Base-by-base conservation (phyloP, 35 echinoderm and acorn worm genomes). In the Heliocidaris erythrogramma region DNA sequence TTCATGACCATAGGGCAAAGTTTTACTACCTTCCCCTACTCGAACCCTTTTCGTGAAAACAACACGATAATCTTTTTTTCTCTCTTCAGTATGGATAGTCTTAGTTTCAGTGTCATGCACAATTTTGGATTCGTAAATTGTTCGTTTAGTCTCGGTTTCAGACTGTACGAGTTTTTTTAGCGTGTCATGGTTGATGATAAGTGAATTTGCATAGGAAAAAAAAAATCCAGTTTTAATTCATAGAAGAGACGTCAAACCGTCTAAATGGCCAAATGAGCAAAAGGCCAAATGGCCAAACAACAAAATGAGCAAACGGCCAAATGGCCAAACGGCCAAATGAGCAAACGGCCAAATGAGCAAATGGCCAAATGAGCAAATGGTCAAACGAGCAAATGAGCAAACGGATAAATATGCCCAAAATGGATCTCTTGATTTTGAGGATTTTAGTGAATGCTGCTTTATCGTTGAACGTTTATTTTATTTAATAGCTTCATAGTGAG, bases 11-110 rank as follows among this genome's bases (percentile, higher is more conserved):
- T 96, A 96, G 2, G 95, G 95, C 9, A 96, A 47, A 4, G 95
- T 96, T 24, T 92, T 85, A 32, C 29, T 48, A 56, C 84, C 92
- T 1, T 96, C 85, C 21, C 30, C 32, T 24, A 93, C 18, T 21
- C 92, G 50, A 48, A 96, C 92, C 32, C 92, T 48, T 92, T 96
- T 96, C 13, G 35, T 92, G 52, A 95, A 96, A 13, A 95, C 90
- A 10, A 97, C 94, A 9, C 94, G 49, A 59, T 97, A 97, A 48
- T 95, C 96, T 95, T 97, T 97, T 84, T 84, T 92, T 13, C 50
- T 8, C 9, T 91, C 48, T 13, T 92, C 93, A 21, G 35, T 97
- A 14, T 93, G 30, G 11, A 97, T 97, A 0, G 60, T 56, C 31
- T 95, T 97, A 13, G 90, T 86, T 32, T 93, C 31, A 13, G 47